A percentile compares a stretch with the other conserved stretches of the same genome.
phyloP scores from a whole-genome alignment of 2,888 invertebrate genomes.

The Papilio protenor region DNA sequence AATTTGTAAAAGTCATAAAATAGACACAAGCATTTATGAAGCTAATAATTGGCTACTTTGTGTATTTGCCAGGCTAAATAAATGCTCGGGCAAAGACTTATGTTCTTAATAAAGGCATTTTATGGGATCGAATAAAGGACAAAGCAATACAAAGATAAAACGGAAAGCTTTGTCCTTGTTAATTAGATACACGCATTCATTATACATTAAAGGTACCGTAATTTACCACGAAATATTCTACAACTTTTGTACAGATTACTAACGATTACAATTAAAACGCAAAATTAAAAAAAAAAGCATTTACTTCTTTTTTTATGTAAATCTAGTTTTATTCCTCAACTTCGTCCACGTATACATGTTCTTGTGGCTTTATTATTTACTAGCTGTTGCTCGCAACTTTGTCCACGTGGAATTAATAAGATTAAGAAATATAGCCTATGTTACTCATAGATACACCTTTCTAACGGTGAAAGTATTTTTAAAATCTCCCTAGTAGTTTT shows the following conservation, averaged over 20 bases:
- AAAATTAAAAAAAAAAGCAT: too few species aligned
- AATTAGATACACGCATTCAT: constrained; percentile 13
- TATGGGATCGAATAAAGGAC: constrained; percentile 19
- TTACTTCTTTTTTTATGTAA: too few species aligned
- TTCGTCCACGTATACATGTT: too few species aligned
- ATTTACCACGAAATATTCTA: background rate
- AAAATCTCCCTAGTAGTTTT: too few species aligned
- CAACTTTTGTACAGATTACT: background rate
- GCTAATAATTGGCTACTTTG: background rate
- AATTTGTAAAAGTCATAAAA: background rate
- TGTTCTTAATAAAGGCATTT: constrained; percentile 17
- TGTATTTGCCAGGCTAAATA: background rate
- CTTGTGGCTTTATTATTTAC: too few species aligned
- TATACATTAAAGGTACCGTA: background rate
- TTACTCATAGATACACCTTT: too few species aligned
- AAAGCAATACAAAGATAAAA: constrained; percentile 22
- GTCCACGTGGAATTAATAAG: too few species aligned
- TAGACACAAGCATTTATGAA: background rate
- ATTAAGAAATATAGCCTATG: too few species aligned
- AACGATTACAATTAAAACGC: background rate
- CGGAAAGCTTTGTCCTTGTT: constrained; percentile 20
- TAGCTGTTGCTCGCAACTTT: too few species aligned
- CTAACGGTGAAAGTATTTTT: too few species aligned
- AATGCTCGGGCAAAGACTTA: constrained; percentile 13
- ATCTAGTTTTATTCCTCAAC: too few species aligned